Evolutionary conservation across 2,888 invertebrate genomes (phyloP).

Genomic region (Notocelia uddmanniana): DNA sequence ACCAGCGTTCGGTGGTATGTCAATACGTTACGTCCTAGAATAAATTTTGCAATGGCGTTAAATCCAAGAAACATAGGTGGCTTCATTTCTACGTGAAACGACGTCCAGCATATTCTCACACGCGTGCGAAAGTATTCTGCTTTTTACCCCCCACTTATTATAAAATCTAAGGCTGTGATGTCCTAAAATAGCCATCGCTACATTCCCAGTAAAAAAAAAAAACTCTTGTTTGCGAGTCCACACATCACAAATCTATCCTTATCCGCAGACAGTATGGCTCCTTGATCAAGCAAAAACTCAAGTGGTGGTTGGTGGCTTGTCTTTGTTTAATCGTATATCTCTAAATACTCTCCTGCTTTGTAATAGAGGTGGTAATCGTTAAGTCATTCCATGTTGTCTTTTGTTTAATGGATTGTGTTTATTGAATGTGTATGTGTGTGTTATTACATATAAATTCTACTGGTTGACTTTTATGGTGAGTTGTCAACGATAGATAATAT

Average conservation of each 20-base stretch:
- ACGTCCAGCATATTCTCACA: slow-evolving; percentile 13
- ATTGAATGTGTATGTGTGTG: slow-evolving; percentile 51
- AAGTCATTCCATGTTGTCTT: slow-evolving; percentile 15
- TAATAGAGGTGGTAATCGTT: slow-evolving; percentile 26
- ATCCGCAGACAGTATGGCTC: slow-evolving; percentile 50
- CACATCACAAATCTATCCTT: slow-evolving; percentile 52
- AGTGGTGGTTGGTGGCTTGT: slow-evolving; percentile 41
- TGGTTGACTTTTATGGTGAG: slow-evolving; percentile 68
- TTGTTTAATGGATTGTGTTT: slow-evolving; percentile 48
- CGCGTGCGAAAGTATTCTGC: slow-evolving; percentile 42
- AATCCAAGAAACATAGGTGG: neutral
- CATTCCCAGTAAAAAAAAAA: slow-evolving; percentile 34
- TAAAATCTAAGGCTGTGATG: slow-evolving; percentile 27
- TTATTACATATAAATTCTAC: slow-evolving; percentile 65
- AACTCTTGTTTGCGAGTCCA: slow-evolving; percentile 47
- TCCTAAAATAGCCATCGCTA: slow-evolving; percentile 23
- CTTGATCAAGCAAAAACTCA: slow-evolving; percentile 49
- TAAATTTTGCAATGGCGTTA: neutral
- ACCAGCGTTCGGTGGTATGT: neutral
- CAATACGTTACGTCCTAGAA: slow-evolving; percentile 1
- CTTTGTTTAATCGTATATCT: slow-evolving; percentile 21
- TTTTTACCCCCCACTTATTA: slow-evolving; percentile 29
- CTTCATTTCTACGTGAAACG: slow-evolving; percentile 10
- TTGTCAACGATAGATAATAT: slow-evolving; percentile 49
- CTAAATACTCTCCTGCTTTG: slow-evolving; percentile 15